phyloP scores from a whole-genome alignment of 1,140 invertebrate species.

The Sinonovacula constricta region DNA sequence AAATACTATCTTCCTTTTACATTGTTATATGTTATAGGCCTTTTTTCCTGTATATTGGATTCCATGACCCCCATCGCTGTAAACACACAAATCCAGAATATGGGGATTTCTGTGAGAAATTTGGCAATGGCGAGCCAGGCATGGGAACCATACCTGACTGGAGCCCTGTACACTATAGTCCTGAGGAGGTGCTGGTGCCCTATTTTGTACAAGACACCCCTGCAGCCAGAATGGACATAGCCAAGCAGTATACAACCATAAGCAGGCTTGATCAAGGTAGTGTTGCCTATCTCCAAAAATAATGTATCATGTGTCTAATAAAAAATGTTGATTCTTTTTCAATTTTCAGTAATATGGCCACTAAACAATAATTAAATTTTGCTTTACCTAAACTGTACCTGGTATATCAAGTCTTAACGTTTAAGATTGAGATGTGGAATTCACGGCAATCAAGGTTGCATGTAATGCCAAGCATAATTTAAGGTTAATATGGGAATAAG shows the following conservation, averaged over 20 bases:
- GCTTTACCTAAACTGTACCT: no score
- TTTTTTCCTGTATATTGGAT: conserved; percentile 93
- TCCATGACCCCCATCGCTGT: conserved; percentile 96
- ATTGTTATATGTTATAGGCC: conserved; percentile 83
- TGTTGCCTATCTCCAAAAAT: no score
- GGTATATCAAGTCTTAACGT: no score
- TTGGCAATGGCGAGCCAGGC: conserved; percentile 88
- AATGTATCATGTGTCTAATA: no score
- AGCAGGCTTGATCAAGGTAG: conserved; percentile 94
- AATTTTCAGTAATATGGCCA: no score
- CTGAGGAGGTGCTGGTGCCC: conserved; percentile 89
- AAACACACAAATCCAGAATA: conserved; percentile 90
- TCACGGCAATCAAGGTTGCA: no score
- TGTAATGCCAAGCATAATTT: no score
- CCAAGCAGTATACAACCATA: conserved; percentile 94
- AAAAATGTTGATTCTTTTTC: no score
- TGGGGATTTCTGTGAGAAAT: conserved; percentile 94
- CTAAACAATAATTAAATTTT: no score
- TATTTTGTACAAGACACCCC: conserved; percentile 92
- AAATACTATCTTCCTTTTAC: neutral
- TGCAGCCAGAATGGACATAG: conserved; percentile 88
- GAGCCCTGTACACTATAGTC: conserved; percentile 91
- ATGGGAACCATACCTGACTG: conserved; percentile 93
- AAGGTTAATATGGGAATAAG: no score
- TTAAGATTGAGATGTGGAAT: no score